These are phyloP conservation scores for Epizoanthus illoricatus DNA, from an alignment of 92 coral and sea anemone genomes.

Conservation along the genomic window DNA sequence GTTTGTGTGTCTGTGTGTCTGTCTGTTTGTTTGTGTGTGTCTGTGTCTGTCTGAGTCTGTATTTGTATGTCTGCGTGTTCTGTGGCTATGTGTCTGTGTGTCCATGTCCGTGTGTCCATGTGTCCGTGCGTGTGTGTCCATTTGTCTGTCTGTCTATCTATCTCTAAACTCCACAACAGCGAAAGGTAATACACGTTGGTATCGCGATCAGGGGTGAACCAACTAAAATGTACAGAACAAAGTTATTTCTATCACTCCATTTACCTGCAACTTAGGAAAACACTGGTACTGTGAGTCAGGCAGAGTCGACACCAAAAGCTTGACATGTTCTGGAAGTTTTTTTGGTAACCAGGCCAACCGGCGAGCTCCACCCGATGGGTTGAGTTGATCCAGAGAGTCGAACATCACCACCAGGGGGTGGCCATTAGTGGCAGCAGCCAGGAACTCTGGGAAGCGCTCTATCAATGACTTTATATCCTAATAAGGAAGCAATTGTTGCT, in stretches of 20 bases:
- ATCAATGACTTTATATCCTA: slow-evolving; percentile 62
- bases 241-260: neutral
- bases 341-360: slow-evolving; percentile 77
- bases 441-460: slow-evolving; percentile 54
- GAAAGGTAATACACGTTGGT: too few relatives aligned
- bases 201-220: too few relatives aligned
- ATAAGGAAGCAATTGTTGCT: neutral
- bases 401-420: slow-evolving; percentile 66
- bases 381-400: slow-evolving; percentile 80
- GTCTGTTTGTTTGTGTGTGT: too few relatives aligned
- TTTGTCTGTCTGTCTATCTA: too few relatives aligned
- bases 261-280: slow-evolving; percentile 71
- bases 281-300: slow-evolving; percentile 75
- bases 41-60: too few relatives aligned
- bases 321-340: slow-evolving; percentile 69
- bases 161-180: too few relatives aligned
- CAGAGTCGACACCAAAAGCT: slow-evolving; percentile 77
- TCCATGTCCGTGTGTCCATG: too few relatives aligned
- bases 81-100: too few relatives aligned
- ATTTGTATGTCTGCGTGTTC: too few relatives aligned
- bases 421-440: slow-evolving; percentile 63
- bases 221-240: too few relatives aligned
- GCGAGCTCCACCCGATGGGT: slow-evolving; percentile 67
- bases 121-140: too few relatives aligned
- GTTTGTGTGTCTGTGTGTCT: too few relatives aligned